Evolutionary conservation across 2,888 invertebrate genomes (phyloP), one percentile per base, ranked within the genome.

Genomic region (Drosophila antonietae): DNA sequence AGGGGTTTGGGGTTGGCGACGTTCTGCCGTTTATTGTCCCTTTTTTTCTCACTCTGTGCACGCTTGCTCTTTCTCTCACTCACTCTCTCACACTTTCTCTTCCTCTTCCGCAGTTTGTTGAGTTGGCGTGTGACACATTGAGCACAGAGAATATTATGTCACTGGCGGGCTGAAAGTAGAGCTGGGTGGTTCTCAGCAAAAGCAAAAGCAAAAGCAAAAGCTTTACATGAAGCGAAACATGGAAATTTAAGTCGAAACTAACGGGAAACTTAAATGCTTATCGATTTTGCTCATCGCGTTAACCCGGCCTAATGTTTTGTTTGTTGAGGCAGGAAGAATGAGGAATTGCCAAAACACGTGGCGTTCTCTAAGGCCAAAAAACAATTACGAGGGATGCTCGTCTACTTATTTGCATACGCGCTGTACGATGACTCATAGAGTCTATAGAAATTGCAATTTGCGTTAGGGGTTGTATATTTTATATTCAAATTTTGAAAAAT

Each of bases 241-340:
- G 73, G 49, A 76, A 76, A 86, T 84, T 88, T 76, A 86, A 88
- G 83, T 72, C 67, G 46, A 64, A 68, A 53, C 60, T 69, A 73
- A 68, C 53, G 71, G 63, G 47, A 70, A 76, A 65, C 72, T 75
- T 75, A 83, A 75, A 69, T 46, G 73, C 28, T 76, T 88, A 85
- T 85, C 81, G 84, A 85, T 86, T 85, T 83, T 82, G 33, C 55
- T 64, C 57, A 63, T 71, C 70, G 51, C 53, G 62, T 43, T 59
- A 56, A n/a, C 56, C 51, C 53, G 67, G 41, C 69, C 12, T 73
- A 85, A 83, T 52, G 51, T 56, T 49, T 72, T 66, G 56, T 72
- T 69, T 83, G 81, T 85, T 85, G 84, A 69, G 84, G 88, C 78
- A 84, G 88, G 69, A 69, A 75, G 59, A 51, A 46, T 41, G 49